Conservation (phyloP, 1,140 invertebrate species). For the Macrocentrus cingulum region DNA sequence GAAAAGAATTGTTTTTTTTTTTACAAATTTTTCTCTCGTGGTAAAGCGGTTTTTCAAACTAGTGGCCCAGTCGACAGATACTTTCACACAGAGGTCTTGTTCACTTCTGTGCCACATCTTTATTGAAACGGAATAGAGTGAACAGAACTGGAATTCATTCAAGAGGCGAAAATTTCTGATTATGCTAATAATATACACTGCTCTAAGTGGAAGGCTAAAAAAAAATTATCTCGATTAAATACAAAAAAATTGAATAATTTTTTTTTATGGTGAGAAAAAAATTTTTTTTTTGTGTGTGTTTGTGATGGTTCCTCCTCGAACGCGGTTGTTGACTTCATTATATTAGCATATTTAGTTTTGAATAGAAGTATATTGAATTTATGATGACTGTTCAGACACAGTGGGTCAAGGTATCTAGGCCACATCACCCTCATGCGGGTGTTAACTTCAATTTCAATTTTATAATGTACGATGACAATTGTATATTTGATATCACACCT, state of each 20-base stretch:
- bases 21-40: too few species aligned
- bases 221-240: too few species aligned
- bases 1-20: not conserved
- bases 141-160: conserved; percentile 39
- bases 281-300: too few species aligned
- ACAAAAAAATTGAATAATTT: too few species aligned
- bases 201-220: too few species aligned
- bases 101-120: conserved; percentile 46
- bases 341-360: not conserved
- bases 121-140: conserved; percentile 56
- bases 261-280: too few species aligned
- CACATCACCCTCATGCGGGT: conserved; percentile 57
- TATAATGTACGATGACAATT: not conserved
- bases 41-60: conserved; percentile 20
- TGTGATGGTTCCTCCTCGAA: too few species aligned
- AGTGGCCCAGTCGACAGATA: conserved; percentile 41
- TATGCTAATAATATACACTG: conserved; percentile 39
- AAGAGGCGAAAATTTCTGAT: conserved; percentile 53
- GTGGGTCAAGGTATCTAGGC: conserved; percentile 57
- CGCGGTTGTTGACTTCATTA: too few species aligned
- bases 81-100: conserved; percentile 53
- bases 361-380: conserved; percentile 45
- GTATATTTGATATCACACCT: too few species aligned
- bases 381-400: conserved; percentile 38
- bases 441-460: conserved; percentile 34